These are phyloP conservation scores for Crossocerus cetratus DNA, from an alignment of 2,888 invertebrate species.

Conservation along the genomic window DNA sequence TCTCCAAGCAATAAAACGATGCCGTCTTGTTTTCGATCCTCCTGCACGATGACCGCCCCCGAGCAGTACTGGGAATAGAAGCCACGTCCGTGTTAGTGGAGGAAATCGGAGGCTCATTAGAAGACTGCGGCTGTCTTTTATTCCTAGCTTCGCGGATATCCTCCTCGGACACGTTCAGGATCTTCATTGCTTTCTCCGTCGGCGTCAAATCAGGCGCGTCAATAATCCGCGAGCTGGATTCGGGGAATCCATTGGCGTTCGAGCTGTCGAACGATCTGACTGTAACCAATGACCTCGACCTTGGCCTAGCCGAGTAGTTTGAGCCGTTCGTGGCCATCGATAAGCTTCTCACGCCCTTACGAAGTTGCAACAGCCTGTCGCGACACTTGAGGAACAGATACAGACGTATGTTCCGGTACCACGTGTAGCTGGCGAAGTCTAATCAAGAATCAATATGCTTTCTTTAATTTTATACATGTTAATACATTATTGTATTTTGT, in stretches of 20 bases:
- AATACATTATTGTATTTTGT: background rate
- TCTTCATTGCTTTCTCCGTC: slow-evolving; percentile 57
- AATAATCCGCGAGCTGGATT: slow-evolving; percentile 26
- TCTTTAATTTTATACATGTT: background rate
- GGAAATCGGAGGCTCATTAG: too few species aligned
- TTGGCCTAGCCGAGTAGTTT: slow-evolving; percentile 12
- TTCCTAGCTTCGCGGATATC: slow-evolving; percentile 47
- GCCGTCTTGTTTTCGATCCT: too few species aligned
- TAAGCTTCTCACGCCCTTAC: slow-evolving; percentile 23
- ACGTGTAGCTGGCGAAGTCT: slow-evolving; percentile 64
- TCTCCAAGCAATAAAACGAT: too few species aligned
- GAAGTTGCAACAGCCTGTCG: slow-evolving; percentile 31
- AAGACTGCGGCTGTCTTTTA: background rate
- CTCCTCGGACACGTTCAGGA: slow-evolving; percentile 56
- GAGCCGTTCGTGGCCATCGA: slow-evolving; percentile 20
- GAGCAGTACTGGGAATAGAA: too few species aligned
- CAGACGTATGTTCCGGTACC: slow-evolving; percentile 60
- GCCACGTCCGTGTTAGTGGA: too few species aligned
- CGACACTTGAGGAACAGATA: slow-evolving; percentile 47
- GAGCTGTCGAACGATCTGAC: slow-evolving; percentile 45
- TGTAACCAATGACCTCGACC: slow-evolving; percentile 55
- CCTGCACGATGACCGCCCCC: too few species aligned
- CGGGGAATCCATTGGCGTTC: slow-evolving; percentile 43
- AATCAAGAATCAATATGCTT: background rate
- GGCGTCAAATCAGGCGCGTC: slow-evolving; percentile 46